These are phyloP conservation scores for Oryzias sinensis DNA, from an alignment of 2,797 vertebrate species.

Conservation along the genomic window DNA sequence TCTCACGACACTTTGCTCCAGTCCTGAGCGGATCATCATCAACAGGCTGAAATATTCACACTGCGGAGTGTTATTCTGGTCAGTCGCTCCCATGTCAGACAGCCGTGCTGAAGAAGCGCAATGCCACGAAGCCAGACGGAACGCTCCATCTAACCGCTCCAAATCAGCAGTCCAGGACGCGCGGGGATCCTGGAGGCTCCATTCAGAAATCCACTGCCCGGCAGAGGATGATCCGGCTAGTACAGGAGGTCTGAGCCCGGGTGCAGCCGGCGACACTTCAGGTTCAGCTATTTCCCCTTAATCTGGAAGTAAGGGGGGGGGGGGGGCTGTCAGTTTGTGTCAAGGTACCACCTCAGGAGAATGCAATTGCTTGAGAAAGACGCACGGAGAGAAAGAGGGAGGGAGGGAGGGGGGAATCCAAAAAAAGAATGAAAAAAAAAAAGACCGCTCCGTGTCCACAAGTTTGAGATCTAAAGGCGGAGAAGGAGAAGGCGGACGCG, in stretches of 20 bases:
- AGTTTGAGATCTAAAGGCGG: slow-evolving; percentile 69
- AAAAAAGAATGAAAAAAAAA: slow-evolving; percentile 25
- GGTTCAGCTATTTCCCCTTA: slow-evolving; percentile 64
- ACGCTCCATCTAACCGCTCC: slow-evolving; percentile 71
- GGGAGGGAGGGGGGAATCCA: not conserved
- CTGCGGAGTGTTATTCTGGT: slow-evolving; percentile 62
- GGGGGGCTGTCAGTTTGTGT: slow-evolving; percentile 60
- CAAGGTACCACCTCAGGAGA: slow-evolving; percentile 75
- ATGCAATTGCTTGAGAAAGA: slow-evolving; percentile 62
- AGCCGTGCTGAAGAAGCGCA: slow-evolving; percentile 65
- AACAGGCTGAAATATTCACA: slow-evolving; percentile 80
- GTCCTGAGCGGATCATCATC: slow-evolving; percentile 75
- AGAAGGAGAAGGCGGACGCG: slow-evolving; percentile 49
- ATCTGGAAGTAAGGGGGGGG: slow-evolving; percentile 36
- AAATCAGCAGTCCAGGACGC: slow-evolving; percentile 45
- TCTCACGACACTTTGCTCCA: slow-evolving; percentile 74
- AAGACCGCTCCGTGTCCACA: slow-evolving; percentile 63
- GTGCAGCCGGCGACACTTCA: slow-evolving; percentile 54
- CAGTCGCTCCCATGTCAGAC: slow-evolving; percentile 69
- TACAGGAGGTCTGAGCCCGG: slow-evolving; percentile 55
- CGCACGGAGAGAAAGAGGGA: slow-evolving; percentile 5
- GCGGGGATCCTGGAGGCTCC: slow-evolving; percentile 52
- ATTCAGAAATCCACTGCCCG: slow-evolving; percentile 70
- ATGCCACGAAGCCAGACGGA: slow-evolving; percentile 60
- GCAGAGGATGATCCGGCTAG: slow-evolving; percentile 63